These are phyloP conservation scores for Osmerus eperlanus DNA, from an alignment of 2,113 vertebrate species.

Conservation along the genomic window DNA sequence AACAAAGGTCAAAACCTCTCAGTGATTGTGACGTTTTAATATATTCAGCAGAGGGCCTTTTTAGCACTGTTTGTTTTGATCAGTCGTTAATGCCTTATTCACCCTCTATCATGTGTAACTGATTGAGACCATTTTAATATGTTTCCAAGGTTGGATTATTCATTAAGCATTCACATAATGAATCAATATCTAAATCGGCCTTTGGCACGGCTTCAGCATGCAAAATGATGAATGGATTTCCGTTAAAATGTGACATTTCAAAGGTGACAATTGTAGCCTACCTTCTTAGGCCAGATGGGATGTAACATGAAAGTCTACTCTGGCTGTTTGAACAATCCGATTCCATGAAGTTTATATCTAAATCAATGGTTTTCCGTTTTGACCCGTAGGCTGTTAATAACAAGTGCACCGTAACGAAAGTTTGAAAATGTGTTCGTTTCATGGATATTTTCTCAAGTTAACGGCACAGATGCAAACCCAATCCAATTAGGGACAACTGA, in stretches of 20 bases:
- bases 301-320: background rate
- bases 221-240: constrained; percentile 50
- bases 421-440: constrained; percentile 19
- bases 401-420: constrained; percentile 7
- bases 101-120: constrained; percentile 37
- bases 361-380: background rate
- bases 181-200: constrained; percentile 46
- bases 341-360: no score
- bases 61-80: constrained; percentile 55
- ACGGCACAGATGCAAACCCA: constrained; percentile 24
- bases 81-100: constrained; percentile 58
- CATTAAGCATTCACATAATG: constrained; percentile 50
- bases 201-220: constrained; percentile 40
- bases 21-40: constrained; percentile 29
- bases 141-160: constrained; percentile 57
- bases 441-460: constrained; percentile 22
- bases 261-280: background rate
- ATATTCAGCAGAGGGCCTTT: constrained; percentile 39
- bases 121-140: constrained; percentile 53
- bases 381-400: background rate
- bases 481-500: constrained; percentile 30
- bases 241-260: constrained; percentile 19
- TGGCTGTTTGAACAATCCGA: no score
- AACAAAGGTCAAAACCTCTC: constrained; percentile 40
- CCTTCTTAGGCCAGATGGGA: background rate